phyloP scores from a whole-genome alignment of 2,113 vertebrate species.

The Taurulus bubalis region DNA sequence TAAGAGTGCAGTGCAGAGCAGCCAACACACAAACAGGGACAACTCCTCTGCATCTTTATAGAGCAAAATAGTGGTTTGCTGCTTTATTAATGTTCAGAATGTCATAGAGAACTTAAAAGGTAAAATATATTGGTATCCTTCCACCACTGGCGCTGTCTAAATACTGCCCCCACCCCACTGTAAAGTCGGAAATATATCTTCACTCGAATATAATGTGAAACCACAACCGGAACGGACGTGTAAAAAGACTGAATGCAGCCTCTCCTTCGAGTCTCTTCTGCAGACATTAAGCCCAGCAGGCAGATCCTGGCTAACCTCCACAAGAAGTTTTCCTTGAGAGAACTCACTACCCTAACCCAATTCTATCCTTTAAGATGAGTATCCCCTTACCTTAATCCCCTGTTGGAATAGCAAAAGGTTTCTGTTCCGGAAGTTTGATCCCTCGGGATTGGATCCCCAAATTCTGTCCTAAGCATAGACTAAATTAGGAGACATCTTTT shows the following conservation, averaged over 20 bases:
- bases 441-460: conserved; percentile 55
- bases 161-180: background rate
- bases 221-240: conserved; percentile 20
- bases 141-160: background rate
- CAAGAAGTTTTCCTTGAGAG: conserved; percentile 59
- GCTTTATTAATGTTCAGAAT: no score
- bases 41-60: no score
- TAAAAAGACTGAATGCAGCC: conserved; percentile 10
- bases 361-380: conserved; percentile 78
- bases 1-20: no score
- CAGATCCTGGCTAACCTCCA: conserved; percentile 51
- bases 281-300: conserved; percentile 41
- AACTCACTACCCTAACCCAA: conserved; percentile 70
- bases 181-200: conserved; percentile 8
- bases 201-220: conserved; percentile 26
- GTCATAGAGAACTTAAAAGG: no score
- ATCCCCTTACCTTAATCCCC: conserved; percentile 70
- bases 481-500: conserved; percentile 27
- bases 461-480: conserved; percentile 47
- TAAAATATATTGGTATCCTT: background rate
- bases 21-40: no score
- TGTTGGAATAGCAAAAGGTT: conserved; percentile 70
- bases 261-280: conserved; percentile 13
- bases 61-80: no score
- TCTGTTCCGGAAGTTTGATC: conserved; percentile 68